These are phyloP conservation scores for Xylota sylvarum DNA, from an alignment of 2,888 invertebrate species.

Conservation along the genomic window DNA sequence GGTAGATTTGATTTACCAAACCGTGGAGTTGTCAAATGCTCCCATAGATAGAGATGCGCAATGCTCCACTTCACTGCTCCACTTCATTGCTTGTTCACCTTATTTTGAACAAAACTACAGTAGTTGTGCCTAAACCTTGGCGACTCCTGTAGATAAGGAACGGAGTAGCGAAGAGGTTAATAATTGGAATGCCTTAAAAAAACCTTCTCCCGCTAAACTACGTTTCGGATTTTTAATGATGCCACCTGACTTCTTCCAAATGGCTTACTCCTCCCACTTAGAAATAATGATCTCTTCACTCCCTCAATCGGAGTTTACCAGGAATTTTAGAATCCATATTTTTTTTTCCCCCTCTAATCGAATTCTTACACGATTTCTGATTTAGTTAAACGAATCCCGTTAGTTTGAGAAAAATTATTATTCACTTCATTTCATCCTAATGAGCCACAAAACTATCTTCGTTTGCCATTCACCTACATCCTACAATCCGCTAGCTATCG, in stretches of 20 bases:
- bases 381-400: conserved; percentile 64
- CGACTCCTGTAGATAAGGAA: too few relatives aligned
- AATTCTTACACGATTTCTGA: conserved; percentile 62
- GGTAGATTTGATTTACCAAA: too few relatives aligned
- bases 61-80: too few relatives aligned
- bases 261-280: conserved; percentile 43
- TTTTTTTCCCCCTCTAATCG: conserved; percentile 10
- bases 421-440: conserved; percentile 73
- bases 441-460: conserved; percentile 58
- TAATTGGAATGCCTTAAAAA: not conserved
- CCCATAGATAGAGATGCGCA: too few relatives aligned
- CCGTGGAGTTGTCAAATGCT: too few relatives aligned
- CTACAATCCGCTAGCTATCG: conserved; percentile 43
- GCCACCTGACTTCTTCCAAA: conserved; percentile 47
- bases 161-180: too few relatives aligned
- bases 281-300: conserved; percentile 32
- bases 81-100: too few relatives aligned
- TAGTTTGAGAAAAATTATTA: conserved; percentile 49
- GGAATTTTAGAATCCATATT: conserved; percentile 34
- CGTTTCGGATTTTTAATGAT: not conserved
- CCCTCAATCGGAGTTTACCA: conserved; percentile 41
- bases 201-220: not conserved
- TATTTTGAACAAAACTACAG: too few relatives aligned
- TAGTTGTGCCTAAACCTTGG: too few relatives aligned
- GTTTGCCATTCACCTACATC: conserved; percentile 7